phyloP scores from a whole-genome alignment of 2,113 vertebrate species.

The Neolamprologus cancellatus region DNA sequence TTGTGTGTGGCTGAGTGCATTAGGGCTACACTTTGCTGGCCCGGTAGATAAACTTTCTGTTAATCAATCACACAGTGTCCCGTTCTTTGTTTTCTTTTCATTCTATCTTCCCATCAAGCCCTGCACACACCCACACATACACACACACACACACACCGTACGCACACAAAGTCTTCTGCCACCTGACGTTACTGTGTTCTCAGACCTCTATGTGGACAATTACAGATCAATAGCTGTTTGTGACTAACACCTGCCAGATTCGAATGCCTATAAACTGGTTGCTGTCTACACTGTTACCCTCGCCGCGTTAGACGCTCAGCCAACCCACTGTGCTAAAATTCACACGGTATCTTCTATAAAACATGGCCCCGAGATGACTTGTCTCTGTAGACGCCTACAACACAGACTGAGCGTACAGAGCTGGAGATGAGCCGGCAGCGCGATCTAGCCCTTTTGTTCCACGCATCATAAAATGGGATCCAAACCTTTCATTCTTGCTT shows the following conservation, averaged over 20 bases:
- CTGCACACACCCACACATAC: neutral
- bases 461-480: slow-evolving; percentile 8
- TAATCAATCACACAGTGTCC: slow-evolving; percentile 53
- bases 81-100: neutral
- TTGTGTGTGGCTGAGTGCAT: slow-evolving; percentile 38
- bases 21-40: slow-evolving; percentile 31
- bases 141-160: neutral
- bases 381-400: slow-evolving; percentile 62
- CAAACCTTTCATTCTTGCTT: slow-evolving; percentile 7
- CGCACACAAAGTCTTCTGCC: neutral
- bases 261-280: neutral
- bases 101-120: neutral
- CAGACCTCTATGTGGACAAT: neutral
- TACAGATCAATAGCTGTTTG: neutral
- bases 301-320: slow-evolving; percentile 43
- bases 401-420: slow-evolving; percentile 38
- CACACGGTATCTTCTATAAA: slow-evolving; percentile 54
- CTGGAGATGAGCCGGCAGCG: slow-evolving; percentile 44
- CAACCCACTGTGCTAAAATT: slow-evolving; percentile 52
- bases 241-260: neutral
- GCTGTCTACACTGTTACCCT: slow-evolving; percentile 6
- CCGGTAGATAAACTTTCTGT: slow-evolving; percentile 52
- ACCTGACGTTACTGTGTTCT: neutral
- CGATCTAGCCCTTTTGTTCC: slow-evolving; percentile 66
- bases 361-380: slow-evolving; percentile 66